These are phyloP conservation scores for Melanerpes aurifrons DNA, from an alignment of 2,113 vertebrate genomes.

Conservation along the genomic window DNA sequence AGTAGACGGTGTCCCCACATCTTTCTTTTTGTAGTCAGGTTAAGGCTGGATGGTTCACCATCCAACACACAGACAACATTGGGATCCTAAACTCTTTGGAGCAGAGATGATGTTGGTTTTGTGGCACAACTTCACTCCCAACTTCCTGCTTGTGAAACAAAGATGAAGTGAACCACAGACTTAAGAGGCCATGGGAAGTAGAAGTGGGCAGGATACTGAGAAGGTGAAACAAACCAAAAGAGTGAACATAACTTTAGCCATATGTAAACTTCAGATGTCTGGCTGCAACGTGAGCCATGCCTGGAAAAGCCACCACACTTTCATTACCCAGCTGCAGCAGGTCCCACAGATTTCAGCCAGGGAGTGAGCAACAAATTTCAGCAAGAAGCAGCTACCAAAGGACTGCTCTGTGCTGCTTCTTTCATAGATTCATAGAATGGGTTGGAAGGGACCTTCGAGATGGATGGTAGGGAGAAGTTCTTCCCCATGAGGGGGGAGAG, in stretches of 20 bases:
- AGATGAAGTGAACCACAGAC: not conserved
- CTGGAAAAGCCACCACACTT: not conserved
- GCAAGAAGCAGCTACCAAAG: not conserved
- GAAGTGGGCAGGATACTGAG: not conserved
- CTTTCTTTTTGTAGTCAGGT: not conserved
- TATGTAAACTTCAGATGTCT: not conserved
- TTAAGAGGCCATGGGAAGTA: not conserved
- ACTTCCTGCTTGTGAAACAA: not conserved
- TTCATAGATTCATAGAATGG: not conserved
- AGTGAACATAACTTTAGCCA: rapidly evolving
- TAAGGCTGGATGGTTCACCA: not conserved
- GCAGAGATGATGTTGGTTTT: rapidly evolving
- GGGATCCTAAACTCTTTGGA: rapidly evolving
- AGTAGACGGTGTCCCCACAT: too few species aligned
- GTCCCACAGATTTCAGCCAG: not conserved
- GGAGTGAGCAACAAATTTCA: not conserved
- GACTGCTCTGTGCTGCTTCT: not conserved
- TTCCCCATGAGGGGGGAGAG: too few species aligned
- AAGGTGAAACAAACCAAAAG: not conserved
- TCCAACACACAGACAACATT: not conserved
- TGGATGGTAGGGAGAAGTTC: too few species aligned
- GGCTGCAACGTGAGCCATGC: not conserved
- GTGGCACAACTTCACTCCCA: not conserved
- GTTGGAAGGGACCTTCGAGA: too few species aligned
- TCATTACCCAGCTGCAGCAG: rapidly evolving